Base-by-base conservation (phyloP, 2,113 vertebrate species). In the Dunckerocampus dactyliophorus region DNA sequence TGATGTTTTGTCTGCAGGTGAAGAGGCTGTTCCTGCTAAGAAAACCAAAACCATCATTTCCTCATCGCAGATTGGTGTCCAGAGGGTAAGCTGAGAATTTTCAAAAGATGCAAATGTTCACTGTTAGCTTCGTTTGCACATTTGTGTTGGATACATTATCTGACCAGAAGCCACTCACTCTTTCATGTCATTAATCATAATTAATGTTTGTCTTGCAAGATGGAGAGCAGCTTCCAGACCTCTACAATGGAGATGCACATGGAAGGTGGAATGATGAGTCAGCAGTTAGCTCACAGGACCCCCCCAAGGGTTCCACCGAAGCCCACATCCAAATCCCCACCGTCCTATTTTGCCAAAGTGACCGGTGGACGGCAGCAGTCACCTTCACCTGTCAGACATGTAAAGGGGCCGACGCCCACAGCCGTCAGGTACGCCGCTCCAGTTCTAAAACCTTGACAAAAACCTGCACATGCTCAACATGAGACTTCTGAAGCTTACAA, bases 41-140 rank as follows among this genome's bases (percentile, higher is more conserved):
- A 99, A 95, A 90, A 93, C 94, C 66, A 98, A 98, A 86, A 96
- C 93, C 21, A 89, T 96, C 37, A 84, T 97, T 81, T 94, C 95
- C 83, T 90, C 92, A 85, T 92, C 95, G 91, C 93, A 96, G 89
- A 95, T 92, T 65, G 90, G 92, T 89, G 85, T 93, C 64, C 93
- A 98, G 89, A 95, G 91, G 93, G 97, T 97, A 87, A 79, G 14
- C 20, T 43, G 13, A 43, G 13, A 43, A 12, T 43, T 43, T 43
- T 43, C 13, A 43, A 43, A 43, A 43, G 3, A 43, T 43, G 11
- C 39, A 12, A 14, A 14, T 14, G 39, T 3, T 43, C 12, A 43
- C 39, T 43, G 3, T 34, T 34, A 34, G 45, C 46, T 19, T n/a
- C 6, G 17, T 47, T 47, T n/a, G 1, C 9, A 47, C 9, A 47